Percentiles rank a stretch among this genome's conserved stretches.
These are phyloP conservation scores for Phrynosoma blainvillii DNA, from an alignment of 2,113 vertebrate species.

Conservation along the genomic window DNA sequence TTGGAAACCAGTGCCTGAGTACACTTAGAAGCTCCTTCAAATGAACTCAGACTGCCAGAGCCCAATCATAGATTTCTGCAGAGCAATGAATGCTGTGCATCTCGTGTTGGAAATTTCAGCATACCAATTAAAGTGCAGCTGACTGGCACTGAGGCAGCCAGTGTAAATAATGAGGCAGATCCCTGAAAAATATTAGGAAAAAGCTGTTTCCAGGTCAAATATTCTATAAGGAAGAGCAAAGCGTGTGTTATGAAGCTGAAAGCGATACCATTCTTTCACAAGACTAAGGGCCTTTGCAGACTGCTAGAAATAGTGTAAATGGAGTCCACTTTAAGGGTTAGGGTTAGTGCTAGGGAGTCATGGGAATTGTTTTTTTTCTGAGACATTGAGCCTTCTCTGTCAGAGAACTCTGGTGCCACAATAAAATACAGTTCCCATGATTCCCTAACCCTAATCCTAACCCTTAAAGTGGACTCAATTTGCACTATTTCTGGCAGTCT, in stretches of 20 bases:
- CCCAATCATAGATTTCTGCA: not conserved
- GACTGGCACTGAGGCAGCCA: rapidly evolving
- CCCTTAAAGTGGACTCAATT: too few species aligned
- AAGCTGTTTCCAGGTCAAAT: not conserved
- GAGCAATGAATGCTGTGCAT: not conserved
- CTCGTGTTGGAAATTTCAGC: not conserved
- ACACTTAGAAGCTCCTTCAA: not conserved
- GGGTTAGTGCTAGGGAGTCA: too few species aligned
- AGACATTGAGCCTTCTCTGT: too few species aligned
- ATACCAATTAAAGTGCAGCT: not conserved
- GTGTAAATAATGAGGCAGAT: not conserved
- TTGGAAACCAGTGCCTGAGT: not conserved
- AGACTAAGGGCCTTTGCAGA: too few species aligned
- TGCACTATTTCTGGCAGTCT: too few species aligned
- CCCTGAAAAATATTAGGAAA: not conserved
- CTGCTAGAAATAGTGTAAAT: too few species aligned
- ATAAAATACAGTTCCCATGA: too few species aligned
- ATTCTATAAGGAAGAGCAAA: not conserved
- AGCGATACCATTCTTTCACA: not conserved
- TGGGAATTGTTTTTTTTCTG: too few species aligned
- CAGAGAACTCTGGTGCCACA: too few species aligned
- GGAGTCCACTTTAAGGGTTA: too few species aligned
- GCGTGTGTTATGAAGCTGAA: not conserved
- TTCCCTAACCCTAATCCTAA: too few species aligned
- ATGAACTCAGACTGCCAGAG: conserved; percentile 13